Percentiles rank a stretch among this genome's conserved stretches.
These are phyloP conservation scores for Baronia brevicornis DNA, from an alignment of 2,888 invertebrate genomes.

Conservation along the genomic window DNA sequence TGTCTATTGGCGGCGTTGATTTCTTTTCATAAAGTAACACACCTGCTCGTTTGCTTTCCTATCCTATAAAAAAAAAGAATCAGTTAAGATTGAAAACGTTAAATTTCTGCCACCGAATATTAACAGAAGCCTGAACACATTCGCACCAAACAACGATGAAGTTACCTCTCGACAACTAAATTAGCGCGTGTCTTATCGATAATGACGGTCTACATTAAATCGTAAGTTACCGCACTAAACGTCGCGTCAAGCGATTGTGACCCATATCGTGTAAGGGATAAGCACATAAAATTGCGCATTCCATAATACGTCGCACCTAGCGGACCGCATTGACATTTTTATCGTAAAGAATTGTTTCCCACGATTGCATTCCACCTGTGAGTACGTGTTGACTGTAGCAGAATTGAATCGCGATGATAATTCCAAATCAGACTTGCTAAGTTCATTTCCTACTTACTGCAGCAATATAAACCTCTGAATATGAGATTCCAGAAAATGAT, in stretches of 20 bases:
- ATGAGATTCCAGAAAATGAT: no score
- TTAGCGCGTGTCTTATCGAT: constrained; percentile 66
- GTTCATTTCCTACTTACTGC: no score
- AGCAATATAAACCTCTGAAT: no score
- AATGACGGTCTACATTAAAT: constrained; percentile 50
- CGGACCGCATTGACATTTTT: constrained; percentile 54
- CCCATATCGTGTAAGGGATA: background rate
- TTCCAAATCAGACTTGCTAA: no score
- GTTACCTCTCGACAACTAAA: constrained; percentile 38
- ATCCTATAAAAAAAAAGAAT: no score
- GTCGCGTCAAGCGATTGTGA: constrained; percentile 3
- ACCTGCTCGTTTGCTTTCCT: no score
- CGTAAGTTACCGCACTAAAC: constrained; percentile 11
- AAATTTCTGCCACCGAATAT: background rate
- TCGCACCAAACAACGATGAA: constrained; percentile 25
- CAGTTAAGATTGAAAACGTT: background rate
- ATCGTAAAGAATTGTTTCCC: constrained; percentile 59
- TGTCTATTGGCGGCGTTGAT: no score
- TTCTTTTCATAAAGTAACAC: no score
- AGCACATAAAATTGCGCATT: constrained; percentile 25
- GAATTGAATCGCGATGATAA: no score
- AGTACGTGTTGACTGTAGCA: constrained; percentile 12
- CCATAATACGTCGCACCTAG: constrained; percentile 31
- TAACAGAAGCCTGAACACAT: constrained; percentile 20
- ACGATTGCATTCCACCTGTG: constrained; percentile 36